These are phyloP conservation scores for Cryptoprocta ferox DNA, from an alignment of 2,797 vertebrate species.

Conservation along the genomic window DNA sequence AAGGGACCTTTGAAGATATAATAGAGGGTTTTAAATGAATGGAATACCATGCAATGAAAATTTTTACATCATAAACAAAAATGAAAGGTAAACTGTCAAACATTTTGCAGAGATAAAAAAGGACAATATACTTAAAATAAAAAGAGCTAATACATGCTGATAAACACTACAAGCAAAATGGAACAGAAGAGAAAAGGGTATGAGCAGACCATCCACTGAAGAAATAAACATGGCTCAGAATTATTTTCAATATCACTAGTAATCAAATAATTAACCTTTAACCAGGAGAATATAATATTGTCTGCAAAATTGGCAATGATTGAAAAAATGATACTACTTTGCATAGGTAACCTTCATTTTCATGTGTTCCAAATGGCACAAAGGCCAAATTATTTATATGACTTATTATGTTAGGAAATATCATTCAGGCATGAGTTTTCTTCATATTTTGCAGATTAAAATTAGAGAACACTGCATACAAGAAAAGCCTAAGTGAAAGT, in stretches of 20 bases:
- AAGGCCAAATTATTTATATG: slow-evolving; percentile 14
- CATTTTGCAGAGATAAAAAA: slow-evolving; percentile 48
- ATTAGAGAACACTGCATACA: slow-evolving; percentile 27
- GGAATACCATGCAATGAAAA: slow-evolving; percentile 62
- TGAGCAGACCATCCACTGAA: not conserved
- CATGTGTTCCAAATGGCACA: not conserved
- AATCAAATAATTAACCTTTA: slow-evolving; percentile 51
- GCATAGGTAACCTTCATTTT: not conserved
- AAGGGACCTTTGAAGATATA: slow-evolving; percentile 75
- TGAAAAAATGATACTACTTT: not conserved
- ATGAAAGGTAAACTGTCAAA: slow-evolving; percentile 54
- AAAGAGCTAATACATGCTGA: slow-evolving; percentile 20
- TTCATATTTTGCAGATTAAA: slow-evolving; percentile 16
- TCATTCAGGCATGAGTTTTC: not conserved
- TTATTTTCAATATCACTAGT: slow-evolving; percentile 7
- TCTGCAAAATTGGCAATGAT: not conserved
- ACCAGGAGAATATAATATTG: not conserved
- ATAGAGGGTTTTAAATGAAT: slow-evolving; percentile 53
- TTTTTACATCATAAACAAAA: slow-evolving; percentile 53
- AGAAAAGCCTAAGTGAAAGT: slow-evolving; percentile 30
- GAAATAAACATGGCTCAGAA: slow-evolving; percentile 10
- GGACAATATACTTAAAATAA: slow-evolving; percentile 6
- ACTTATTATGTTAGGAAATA: not conserved
- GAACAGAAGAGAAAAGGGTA: not conserved
- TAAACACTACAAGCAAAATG: not conserved